These are phyloP conservation scores for Cromileptes altivelis DNA, from an alignment of 2,113 vertebrate genomes.

Conservation along the genomic window DNA sequence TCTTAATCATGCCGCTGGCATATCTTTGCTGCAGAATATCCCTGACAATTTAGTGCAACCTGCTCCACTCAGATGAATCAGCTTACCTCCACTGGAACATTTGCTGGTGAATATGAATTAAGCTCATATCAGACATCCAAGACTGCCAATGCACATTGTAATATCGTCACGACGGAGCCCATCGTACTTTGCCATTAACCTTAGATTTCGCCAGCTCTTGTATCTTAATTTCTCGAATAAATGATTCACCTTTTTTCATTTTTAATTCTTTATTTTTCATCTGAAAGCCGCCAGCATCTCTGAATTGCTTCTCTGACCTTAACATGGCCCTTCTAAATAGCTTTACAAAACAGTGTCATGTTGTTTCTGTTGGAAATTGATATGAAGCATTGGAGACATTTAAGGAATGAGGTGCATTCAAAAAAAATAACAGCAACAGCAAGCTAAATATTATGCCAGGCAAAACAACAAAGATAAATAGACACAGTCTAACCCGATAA, in stretches of 20 bases:
- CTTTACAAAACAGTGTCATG: not conserved
- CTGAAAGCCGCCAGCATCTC: not conserved
- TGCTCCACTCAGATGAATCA: slow-evolving; percentile 56
- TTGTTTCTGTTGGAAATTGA: slow-evolving; percentile 13
- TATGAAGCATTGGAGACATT: slow-evolving; percentile 4
- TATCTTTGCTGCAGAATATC: slow-evolving; percentile 45
- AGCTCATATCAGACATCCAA: slow-evolving; percentile 25
- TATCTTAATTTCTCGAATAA: slow-evolving; percentile 22
- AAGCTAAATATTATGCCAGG: slow-evolving; percentile 27
- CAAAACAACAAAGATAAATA: slow-evolving; percentile 33
- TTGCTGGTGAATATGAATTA: slow-evolving; percentile 56
- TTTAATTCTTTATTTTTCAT: not conserved
- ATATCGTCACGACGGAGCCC: slow-evolving; percentile 5
- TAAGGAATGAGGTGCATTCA: not conserved
- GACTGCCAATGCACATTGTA: slow-evolving; percentile 7
- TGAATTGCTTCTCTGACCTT: slow-evolving; percentile 10
- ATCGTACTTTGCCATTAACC: slow-evolving; percentile 39
- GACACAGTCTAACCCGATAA: slow-evolving; percentile 52
- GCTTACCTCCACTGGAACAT: slow-evolving; percentile 40
- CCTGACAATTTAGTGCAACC: slow-evolving; percentile 51
- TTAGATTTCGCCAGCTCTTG: slow-evolving; percentile 13
- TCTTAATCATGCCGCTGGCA: slow-evolving; percentile 45
- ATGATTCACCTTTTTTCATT: slow-evolving; percentile 17
- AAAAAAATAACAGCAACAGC: not conserved
- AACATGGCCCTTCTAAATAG: not conserved